phyloP scores from a whole-genome alignment of 2,888 invertebrate species.

The Eumerus sabulonum region DNA sequence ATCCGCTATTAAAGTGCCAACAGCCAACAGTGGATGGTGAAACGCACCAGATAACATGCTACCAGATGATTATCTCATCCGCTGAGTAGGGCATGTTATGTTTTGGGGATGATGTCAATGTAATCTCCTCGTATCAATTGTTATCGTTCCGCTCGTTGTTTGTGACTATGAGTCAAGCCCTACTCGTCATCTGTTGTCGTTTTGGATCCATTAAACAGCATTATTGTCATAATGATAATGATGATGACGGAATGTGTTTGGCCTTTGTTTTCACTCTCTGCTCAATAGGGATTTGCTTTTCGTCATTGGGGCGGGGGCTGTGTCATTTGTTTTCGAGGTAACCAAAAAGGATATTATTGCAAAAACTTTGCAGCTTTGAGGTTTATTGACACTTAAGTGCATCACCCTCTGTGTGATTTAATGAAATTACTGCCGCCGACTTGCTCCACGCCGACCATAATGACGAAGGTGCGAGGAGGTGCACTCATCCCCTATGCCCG shows the following conservation, averaged over 20 bases:
- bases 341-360: constrained; percentile 32
- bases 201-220: constrained; percentile 47
- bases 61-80: constrained; percentile 58
- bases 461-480: too few relatives aligned
- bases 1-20: constrained; percentile 9
- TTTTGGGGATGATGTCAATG: constrained; percentile 39
- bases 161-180: constrained; percentile 8
- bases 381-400: constrained; percentile 42
- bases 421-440: constrained; percentile 46
- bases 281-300: not conserved
- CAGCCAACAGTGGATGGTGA: not conserved
- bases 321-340: constrained; percentile 59
- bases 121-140: constrained; percentile 16
- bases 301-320: constrained; percentile 45
- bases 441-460: not conserved
- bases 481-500: too few relatives aligned
- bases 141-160: too few relatives aligned
- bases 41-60: constrained; percentile 19
- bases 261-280: constrained; percentile 43
- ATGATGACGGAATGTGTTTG: constrained; percentile 56
- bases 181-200: constrained; percentile 29
- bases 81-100: constrained; percentile 13
- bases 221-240: constrained; percentile 59
- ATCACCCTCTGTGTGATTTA: constrained; percentile 24
- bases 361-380: not conserved